Percentiles rank a stretch among this genome's conserved stretches.
Conservation (phyloP, 2,797 vertebrate genomes). For the Sciurus vulgaris region DNA sequence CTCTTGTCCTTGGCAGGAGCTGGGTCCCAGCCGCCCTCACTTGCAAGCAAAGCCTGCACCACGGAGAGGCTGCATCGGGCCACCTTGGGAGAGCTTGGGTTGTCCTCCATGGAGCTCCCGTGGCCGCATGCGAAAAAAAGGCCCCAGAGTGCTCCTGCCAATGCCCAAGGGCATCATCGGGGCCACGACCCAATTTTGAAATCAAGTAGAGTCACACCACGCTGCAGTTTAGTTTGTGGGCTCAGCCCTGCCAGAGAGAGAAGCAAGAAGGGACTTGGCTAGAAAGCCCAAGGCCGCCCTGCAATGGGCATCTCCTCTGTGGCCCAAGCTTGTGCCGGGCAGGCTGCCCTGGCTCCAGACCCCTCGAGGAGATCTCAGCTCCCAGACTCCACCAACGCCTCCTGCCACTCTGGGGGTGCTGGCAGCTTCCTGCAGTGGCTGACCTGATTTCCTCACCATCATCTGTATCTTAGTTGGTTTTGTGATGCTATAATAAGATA, state of each 20-base stretch:
- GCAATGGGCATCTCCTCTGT: not conserved
- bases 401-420: not conserved
- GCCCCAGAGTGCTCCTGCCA: not conserved
- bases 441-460: not conserved
- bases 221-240: conserved; percentile 12
- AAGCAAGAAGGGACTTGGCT: not conserved
- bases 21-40: not conserved
- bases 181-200: conserved; percentile 49
- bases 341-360: not conserved
- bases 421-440: not conserved
- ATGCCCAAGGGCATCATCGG: not conserved
- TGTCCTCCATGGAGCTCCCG: not conserved
- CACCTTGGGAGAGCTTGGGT: not conserved
- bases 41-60: not conserved
- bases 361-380: not conserved
- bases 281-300: not conserved
- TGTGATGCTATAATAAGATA: not conserved
- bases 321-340: no score
- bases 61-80: not conserved
- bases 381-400: not conserved
- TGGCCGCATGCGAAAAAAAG: not conserved
- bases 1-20: not conserved
- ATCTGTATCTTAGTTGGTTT: not conserved
- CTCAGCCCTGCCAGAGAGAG: conserved; percentile 16
- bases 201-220: conserved; percentile 38